Base-by-base conservation (phyloP, 2,888 invertebrate species). In the Empis livida region DNA sequence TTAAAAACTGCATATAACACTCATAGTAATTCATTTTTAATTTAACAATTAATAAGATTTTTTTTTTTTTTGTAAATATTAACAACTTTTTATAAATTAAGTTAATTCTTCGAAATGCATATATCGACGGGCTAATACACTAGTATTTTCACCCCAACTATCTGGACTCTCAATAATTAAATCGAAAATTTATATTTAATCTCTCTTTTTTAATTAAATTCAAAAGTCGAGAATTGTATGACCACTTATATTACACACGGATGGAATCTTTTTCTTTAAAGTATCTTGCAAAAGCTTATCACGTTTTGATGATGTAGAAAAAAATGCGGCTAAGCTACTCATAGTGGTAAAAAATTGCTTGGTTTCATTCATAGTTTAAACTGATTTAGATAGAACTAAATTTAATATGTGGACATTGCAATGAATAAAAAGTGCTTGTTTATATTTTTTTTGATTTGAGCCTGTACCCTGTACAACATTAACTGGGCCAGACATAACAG, bases 401-500 rank as follows among this genome's bases (percentile, higher is more conserved):
- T 44, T 44, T 30, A 44, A 37, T 17, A 48, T 42, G 44, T 48
- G 48, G 38, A 16, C 41, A 35, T 47, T 47, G 40, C 40, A 40
- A 37, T 47, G 43, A 10, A 48, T 42, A 20, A 5, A 20, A 13
- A 44, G 44, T 20, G 48, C 48, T 44, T 45, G 27, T 13, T 32
- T 42, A 39, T 45, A 43, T 10, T 32, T 15, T 48, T 48, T 48
- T 45, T 45, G 44, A 45, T 43, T 39, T 42, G 48, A 38, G 45
- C 45, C 45, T 45, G 45, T n/a, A 45, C 45, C 45, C 45, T 45
- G 45, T n/a, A 45, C 45, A 42, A 42, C 45, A 48, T 45, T 48
- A 15, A 46, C 37, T 32, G 40, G 35, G 23, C 42, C 42, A 46
- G 45, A 42, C 45, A 46, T 42, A 42, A 46, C 41, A 42, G 42